Evolutionary conservation across 2,888 invertebrate genomes (phyloP).

Genomic region (Axea sp.): DNA sequence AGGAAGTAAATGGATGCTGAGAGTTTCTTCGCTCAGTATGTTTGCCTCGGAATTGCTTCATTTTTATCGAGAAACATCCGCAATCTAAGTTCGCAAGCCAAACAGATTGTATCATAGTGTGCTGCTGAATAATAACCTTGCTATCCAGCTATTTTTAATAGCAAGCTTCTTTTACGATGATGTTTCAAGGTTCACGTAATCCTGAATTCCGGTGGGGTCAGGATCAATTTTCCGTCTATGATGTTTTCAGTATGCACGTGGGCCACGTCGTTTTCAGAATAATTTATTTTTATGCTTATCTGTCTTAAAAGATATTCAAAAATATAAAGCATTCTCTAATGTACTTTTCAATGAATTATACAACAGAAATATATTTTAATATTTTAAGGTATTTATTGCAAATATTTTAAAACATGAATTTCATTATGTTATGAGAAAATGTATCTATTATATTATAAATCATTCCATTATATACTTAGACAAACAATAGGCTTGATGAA

Average conservation of each 20-base stretch:
- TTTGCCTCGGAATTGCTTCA: constrained; percentile 65
- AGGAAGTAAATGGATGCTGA: constrained; percentile 50
- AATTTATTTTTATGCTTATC: constrained; percentile 30
- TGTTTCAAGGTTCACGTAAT: constrained; percentile 44
- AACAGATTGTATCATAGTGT: no score
- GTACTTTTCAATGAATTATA: constrained; percentile 1
- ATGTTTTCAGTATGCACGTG: constrained; percentile 22
- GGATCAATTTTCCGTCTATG: constrained; percentile 37
- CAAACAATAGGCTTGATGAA: no score
- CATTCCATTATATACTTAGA: no score
- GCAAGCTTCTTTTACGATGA: constrained; percentile 30
- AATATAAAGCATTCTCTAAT: not conserved
- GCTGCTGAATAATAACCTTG: constrained; percentile 49
- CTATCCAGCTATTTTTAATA: constrained; percentile 53
- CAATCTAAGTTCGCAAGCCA: constrained; percentile 57
- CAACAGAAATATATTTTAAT: no score
- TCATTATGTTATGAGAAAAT: no score
- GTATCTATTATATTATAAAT: no score
- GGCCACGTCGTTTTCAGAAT: not conserved
- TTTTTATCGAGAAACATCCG: constrained; percentile 64
- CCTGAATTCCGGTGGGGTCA: constrained; percentile 37
- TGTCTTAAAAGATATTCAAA: constrained; percentile 6
- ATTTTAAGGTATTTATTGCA: no score
- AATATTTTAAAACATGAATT: no score
- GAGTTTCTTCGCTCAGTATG: constrained; percentile 55